These are phyloP conservation scores for Halictus quadricinctus DNA, from an alignment of 2,888 invertebrate genomes.

Conservation along the genomic window DNA sequence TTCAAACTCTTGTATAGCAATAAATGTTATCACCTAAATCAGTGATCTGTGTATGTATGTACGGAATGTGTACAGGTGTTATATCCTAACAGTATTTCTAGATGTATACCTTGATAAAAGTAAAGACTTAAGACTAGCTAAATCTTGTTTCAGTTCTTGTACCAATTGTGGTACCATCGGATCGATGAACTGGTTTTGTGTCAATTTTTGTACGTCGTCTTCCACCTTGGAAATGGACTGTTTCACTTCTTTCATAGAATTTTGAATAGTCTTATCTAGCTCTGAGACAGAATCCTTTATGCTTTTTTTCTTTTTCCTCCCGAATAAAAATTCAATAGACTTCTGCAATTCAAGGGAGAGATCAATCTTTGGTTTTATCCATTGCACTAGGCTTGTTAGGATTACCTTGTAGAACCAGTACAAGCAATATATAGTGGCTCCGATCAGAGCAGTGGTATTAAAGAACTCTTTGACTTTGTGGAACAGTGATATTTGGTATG, in stretches of 20 bases:
- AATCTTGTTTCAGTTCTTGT: constrained; percentile 79
- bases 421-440: constrained; percentile 90
- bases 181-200: constrained; percentile 75
- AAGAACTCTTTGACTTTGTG: constrained; percentile 87
- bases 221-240: constrained; percentile 87
- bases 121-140: constrained; percentile 80
- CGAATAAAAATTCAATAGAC: constrained; percentile 88
- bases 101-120: constrained; percentile 77
- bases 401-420: constrained; percentile 92
- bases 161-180: constrained; percentile 78
- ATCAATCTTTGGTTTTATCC: neutral
- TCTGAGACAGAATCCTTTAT: constrained; percentile 88
- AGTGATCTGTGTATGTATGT: constrained; percentile 4
- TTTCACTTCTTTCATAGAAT: constrained; percentile 85
- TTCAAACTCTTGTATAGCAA: constrained; percentile 53
- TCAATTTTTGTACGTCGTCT: constrained; percentile 85
- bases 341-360: constrained; percentile 82
- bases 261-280: constrained; percentile 87
- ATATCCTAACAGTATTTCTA: constrained; percentile 12
- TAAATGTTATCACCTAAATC: constrained; percentile 57
- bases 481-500: constrained; percentile 81
- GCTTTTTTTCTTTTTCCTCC: constrained; percentile 86
- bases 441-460: constrained; percentile 89
- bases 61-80: neutral
- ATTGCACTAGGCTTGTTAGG: neutral